Percentiles rank a stretch among this genome's conserved stretches.
Evolutionary conservation across 2,888 invertebrate genomes (phyloP).

Genomic region (Chymomyza caudatula): DNA sequence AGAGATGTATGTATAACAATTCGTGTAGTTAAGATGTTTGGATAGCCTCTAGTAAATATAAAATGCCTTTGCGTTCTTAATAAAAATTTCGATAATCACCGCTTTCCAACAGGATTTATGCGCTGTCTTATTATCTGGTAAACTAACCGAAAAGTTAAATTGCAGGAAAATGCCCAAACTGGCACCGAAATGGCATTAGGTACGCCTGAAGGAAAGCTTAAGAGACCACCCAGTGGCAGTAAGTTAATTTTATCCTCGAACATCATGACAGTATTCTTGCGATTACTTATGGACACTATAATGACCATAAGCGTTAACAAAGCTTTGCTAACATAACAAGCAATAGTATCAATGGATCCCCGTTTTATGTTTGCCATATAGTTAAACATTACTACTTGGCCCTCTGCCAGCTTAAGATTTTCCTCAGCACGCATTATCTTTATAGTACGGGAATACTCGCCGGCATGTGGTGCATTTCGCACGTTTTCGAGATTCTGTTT

Average conservation of each 20-base stretch:
- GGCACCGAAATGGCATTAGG: slow-evolving; percentile 79
- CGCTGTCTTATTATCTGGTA: slow-evolving; percentile 55
- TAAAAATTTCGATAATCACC: background rate
- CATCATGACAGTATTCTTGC: slow-evolving; percentile 78
- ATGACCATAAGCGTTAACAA: slow-evolving; percentile 75
- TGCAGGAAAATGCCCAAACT: slow-evolving; percentile 79
- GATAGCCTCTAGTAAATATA: background rate
- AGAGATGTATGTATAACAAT: background rate
- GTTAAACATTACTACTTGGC: slow-evolving; percentile 44
- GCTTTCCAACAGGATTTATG: background rate
- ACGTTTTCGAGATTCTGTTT: slow-evolving; percentile 55
- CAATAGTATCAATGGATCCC: slow-evolving; percentile 60
- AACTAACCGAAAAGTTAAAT: slow-evolving; percentile 76
- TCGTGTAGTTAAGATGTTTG: background rate
- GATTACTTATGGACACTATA: slow-evolving; percentile 77
- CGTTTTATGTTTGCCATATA: slow-evolving; percentile 50
- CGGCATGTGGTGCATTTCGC: slow-evolving; percentile 46
- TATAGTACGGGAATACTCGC: slow-evolving; percentile 65
- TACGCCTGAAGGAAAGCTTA: slow-evolving; percentile 79
- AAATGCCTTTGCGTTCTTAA: background rate
- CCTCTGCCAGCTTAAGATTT: slow-evolving; percentile 53
- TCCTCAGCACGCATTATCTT: slow-evolving; percentile 72
- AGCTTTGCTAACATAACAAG: slow-evolving; percentile 76
- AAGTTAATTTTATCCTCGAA: slow-evolving; percentile 78
- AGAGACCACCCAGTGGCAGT: slow-evolving; percentile 78